Evolutionary conservation across 2,113 vertebrate genomes (phyloP), one percentile per base, ranked within the genome.

Genomic region (Mormyrus iriodes): DNA sequence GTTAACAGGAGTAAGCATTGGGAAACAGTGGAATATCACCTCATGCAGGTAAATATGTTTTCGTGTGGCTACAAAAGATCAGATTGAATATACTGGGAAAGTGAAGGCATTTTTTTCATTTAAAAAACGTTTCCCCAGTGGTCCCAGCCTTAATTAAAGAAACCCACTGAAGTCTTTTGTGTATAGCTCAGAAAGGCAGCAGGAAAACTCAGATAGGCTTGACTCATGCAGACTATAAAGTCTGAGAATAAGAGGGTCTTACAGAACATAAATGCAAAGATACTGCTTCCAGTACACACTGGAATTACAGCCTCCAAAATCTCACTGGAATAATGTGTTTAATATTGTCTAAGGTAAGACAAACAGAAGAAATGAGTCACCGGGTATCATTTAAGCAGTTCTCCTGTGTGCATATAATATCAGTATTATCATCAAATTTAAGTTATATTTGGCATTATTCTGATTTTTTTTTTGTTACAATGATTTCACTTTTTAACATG

Each of bases 81-180:
- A 44, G 42, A 89, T 58, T 55, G n/a, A 79, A 52, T 53, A 52
- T 35, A 53, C n/a, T 88, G 44, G 73, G 85, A 91, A 91, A 91
- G 90, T 83, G 89, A 91, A 76, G 91, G 91, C 44, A 48, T 84
- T 84, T 84, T 84, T 46, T 48, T 24, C 82, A 44, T 24, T 48
- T 44, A 48, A 84, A 48, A 46, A 84, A 0, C 24, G 7, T 90
- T 82, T 88, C 52, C 90, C 90, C 61, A 85, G 53, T 24, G 53
- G 27, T 85, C 85, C 88, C 89, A 91, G 86, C 88, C 92, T 92
- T 93, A 91, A 93, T 94, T 93, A 94, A 93, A 93, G 90, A 88
- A 85, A 86, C 44, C 53, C 0, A 49, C 89, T 93, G 89, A 91
- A 86, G 48, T 65, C 55, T 42, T 15, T 49, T 7, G 24, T 9